Evolutionary conservation across 2,888 invertebrate genomes (phyloP).

Genomic region (Galeruca laticollis): DNA sequence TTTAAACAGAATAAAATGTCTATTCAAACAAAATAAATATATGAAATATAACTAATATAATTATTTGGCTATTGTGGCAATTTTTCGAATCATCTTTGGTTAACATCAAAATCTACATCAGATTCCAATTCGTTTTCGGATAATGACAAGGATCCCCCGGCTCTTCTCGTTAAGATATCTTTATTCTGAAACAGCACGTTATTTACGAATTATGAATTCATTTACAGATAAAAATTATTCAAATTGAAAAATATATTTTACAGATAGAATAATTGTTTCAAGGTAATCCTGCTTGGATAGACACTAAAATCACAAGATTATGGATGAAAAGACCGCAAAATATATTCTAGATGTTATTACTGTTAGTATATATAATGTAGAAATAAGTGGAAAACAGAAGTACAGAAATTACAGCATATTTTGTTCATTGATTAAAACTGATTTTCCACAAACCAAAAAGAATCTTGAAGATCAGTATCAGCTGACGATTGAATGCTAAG

Average conservation of each 20-base stretch:
- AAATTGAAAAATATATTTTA: no score
- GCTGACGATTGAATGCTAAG: neutral
- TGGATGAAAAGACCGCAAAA: no score
- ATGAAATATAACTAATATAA: constrained; percentile 9
- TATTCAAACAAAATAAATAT: neutral
- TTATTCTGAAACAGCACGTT: constrained; percentile 37
- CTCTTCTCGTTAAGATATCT: constrained; percentile 68
- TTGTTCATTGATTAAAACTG: no score
- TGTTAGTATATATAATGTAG: no score
- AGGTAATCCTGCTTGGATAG: neutral
- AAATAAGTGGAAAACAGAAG: no score
- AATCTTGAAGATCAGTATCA: neutral
- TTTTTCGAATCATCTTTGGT: constrained; percentile 29
- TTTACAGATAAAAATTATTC: neutral
- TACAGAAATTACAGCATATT: no score
- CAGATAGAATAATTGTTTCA: neutral
- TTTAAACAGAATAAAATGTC: neutral
- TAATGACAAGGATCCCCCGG: constrained; percentile 83
- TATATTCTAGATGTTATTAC: no score
- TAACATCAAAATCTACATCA: constrained; percentile 68
- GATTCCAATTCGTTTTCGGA: constrained; percentile 88
- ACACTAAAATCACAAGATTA: no score
- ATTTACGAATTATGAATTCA: constrained; percentile 2
- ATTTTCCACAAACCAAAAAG: neutral
- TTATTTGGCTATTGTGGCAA: constrained; percentile 11